A percentile compares a stretch with the other conserved stretches of the same genome.
Evolutionary conservation across 2,888 invertebrate species (phyloP).

Genomic region (Dasysyrphus albostriatus): DNA sequence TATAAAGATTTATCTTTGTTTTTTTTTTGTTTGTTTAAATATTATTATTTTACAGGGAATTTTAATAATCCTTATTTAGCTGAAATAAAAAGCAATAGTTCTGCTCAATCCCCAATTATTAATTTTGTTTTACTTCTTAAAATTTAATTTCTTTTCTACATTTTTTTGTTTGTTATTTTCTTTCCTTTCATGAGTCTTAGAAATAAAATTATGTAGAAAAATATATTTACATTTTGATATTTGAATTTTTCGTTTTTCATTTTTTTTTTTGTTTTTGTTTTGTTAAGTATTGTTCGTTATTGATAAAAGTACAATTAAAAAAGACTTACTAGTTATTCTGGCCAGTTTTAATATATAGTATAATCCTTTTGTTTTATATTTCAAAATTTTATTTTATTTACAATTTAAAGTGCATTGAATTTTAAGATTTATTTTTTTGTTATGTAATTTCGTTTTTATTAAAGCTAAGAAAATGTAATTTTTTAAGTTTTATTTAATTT

Average conservation of each 20-base stretch:
- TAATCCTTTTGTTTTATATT: constrained; percentile 40
- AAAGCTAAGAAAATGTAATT: constrained; percentile 64
- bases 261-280: constrained; percentile 20
- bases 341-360: constrained; percentile 63
- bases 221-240: constrained; percentile 74
- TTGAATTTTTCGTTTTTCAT: constrained; percentile 46
- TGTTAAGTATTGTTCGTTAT: constrained; percentile 54
- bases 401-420: constrained; percentile 45
- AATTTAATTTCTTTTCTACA: constrained; percentile 60
- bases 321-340: constrained; percentile 45
- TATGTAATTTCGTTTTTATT: constrained; percentile 55
- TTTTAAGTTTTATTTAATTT: constrained; percentile 52
- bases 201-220: constrained; percentile 74
- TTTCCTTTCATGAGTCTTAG: constrained; percentile 60
- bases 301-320: constrained; percentile 47
- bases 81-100: constrained; percentile 61
- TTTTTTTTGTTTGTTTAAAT: constrained; percentile 29
- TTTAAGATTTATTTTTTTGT: constrained; percentile 59
- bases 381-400: constrained; percentile 56
- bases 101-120: constrained; percentile 65
- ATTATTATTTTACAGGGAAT: constrained; percentile 58
- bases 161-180: constrained; percentile 33
- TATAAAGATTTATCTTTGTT: constrained; percentile 47
- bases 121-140: constrained; percentile 36
- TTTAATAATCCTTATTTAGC: constrained; percentile 55